Conservation (phyloP, 2,888 invertebrate genomes). For the Cenopis cana region DNA sequence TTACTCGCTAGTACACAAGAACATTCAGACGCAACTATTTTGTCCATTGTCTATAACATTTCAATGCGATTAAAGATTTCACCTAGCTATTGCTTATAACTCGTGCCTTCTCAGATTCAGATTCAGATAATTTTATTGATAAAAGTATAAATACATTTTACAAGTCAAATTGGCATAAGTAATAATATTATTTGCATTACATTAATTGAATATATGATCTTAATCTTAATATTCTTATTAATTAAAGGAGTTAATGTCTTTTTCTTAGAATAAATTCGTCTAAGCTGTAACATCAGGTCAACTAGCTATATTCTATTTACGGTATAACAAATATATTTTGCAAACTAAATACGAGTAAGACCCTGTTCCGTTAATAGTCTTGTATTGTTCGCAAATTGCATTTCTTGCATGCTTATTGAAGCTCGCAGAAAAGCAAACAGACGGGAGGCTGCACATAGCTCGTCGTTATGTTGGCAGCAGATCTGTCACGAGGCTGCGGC, state of each 20-base stretch:
- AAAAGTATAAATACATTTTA: too few relatives aligned
- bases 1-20: neutral
- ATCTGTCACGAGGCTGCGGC: slow-evolving; percentile 12
- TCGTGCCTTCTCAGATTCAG: too few relatives aligned
- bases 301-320: too few relatives aligned
- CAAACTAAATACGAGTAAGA: neutral
- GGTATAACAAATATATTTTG: neutral
- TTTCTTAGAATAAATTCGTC: too few relatives aligned
- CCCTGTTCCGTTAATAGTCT: neutral
- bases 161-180: too few relatives aligned
- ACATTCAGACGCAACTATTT: neutral
- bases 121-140: too few relatives aligned
- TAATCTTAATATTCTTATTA: too few relatives aligned
- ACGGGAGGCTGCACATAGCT: slow-evolving; percentile 17
- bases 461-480: slow-evolving; percentile 22
- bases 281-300: too few relatives aligned
- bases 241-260: too few relatives aligned
- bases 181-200: too few relatives aligned
- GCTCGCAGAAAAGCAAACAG: neutral
- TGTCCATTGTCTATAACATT: neutral
- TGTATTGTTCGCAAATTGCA: slow-evolving; percentile 10
- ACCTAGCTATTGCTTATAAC: neutral
- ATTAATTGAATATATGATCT: too few relatives aligned
- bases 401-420: neutral
- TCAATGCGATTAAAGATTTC: neutral